Percentiles rank a stretch among this genome's conserved stretches.
These are phyloP conservation scores for Phenacoccus solenopsis DNA, from an alignment of 1,140 invertebrate species.

Conservation along the genomic window DNA sequence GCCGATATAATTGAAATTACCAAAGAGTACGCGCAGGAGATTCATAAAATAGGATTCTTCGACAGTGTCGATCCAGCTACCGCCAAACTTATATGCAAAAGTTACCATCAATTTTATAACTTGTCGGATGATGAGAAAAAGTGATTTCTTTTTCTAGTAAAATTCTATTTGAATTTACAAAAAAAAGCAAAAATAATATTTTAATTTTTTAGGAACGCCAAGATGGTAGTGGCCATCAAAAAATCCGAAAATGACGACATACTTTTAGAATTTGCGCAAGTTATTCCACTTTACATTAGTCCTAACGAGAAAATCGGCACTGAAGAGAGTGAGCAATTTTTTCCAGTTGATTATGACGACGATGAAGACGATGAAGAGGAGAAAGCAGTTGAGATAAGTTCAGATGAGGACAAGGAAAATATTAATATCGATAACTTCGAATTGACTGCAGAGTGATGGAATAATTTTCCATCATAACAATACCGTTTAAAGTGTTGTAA, in stretches of 20 bases:
- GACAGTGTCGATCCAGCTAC: conserved; percentile 25
- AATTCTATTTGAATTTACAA: no score
- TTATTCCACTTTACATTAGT: conserved; percentile 29
- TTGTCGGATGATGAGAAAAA: neutral
- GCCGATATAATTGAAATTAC: neutral
- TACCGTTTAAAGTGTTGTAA: no score
- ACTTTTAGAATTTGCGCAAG: conserved; percentile 27
- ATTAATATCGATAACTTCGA: neutral
- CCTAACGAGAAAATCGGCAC: conserved; percentile 26
- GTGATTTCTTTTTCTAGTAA: neutral
- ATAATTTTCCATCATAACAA: no score
- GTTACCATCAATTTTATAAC: conserved; percentile 1
- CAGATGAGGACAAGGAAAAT: neutral
- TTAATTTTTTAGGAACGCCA: conserved; percentile 18
- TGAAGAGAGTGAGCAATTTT: conserved; percentile 27
- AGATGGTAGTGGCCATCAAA: conserved; percentile 28
- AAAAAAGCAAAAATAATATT: neutral
- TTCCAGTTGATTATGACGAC: conserved; percentile 23
- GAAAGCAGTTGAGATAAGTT: neutral
- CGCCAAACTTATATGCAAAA: conserved; percentile 19
- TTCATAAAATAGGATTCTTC: conserved; percentile 26
- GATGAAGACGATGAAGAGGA: conserved; percentile 17
- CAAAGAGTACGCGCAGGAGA: neutral
- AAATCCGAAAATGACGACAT: conserved; percentile 26
- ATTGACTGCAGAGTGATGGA: neutral